phyloP scores from a whole-genome alignment of 2,113 vertebrate genomes.

The Vicugna pacos region DNA sequence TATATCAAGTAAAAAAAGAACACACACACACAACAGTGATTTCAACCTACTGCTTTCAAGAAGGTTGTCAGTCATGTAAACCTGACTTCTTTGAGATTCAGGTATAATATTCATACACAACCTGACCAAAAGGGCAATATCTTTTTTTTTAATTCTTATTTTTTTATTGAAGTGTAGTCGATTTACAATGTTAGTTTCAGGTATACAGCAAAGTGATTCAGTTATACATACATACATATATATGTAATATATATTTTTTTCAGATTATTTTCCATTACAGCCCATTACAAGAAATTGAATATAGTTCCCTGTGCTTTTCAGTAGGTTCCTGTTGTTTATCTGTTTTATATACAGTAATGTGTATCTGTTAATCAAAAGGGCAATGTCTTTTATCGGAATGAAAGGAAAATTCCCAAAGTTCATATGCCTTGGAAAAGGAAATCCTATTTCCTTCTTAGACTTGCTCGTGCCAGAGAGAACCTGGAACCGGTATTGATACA shows the following conservation, averaged over 20 bases:
- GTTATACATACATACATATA: no score
- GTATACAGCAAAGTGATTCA: no score
- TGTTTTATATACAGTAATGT: no score
- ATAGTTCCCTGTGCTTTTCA: no score
- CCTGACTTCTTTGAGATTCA: not conserved
- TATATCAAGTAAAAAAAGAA: no score
- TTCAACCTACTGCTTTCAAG: not conserved
- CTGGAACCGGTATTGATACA: not conserved
- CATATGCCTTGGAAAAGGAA: not conserved
- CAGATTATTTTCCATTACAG: no score
- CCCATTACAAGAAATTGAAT: no score
- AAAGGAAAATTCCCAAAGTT: not conserved
- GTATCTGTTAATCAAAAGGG: no score
- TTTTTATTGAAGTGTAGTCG: no score
- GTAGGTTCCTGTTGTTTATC: no score
- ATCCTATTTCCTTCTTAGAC: not conserved
- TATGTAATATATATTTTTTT: no score
- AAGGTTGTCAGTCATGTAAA: not conserved
- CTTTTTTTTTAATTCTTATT: not conserved
- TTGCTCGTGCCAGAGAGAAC: not conserved
- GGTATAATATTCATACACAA: not conserved
- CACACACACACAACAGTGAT: not conserved
- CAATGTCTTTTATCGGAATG: not conserved
- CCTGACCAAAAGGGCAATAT: not conserved
- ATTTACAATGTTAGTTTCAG: no score